These are phyloP conservation scores for Scaptomyza flava DNA, from an alignment of 2,888 invertebrate species.

Conservation along the genomic window DNA sequence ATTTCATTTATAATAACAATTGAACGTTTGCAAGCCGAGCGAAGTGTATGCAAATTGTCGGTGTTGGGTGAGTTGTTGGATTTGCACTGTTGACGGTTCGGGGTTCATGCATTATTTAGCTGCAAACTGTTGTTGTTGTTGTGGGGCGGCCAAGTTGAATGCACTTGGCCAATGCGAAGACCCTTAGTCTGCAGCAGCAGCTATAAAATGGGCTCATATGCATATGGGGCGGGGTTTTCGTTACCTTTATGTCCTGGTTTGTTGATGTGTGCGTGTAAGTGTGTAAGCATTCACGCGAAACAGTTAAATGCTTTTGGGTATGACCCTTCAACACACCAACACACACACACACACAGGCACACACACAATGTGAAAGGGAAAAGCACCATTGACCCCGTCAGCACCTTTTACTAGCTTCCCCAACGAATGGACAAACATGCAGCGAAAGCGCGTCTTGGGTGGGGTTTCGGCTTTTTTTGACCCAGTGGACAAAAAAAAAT, in stretches of 20 bases:
- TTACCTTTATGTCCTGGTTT: slow-evolving; percentile 18
- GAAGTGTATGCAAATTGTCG: slow-evolving; percentile 15
- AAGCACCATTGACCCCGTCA: slow-evolving; percentile 31
- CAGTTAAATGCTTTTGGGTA: slow-evolving; percentile 59
- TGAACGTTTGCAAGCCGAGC: background rate
- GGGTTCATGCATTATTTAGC: slow-evolving; percentile 13
- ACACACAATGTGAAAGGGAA: slow-evolving; percentile 57
- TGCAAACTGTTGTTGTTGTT: slow-evolving; percentile 9
- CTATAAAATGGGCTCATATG: background rate
- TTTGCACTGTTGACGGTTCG: background rate
- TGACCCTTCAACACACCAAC: slow-evolving; percentile 3
- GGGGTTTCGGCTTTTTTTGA: slow-evolving; percentile 5
- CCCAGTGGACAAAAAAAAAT: slow-evolving; percentile 2
- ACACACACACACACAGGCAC: background rate
- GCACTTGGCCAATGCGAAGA: slow-evolving; percentile 33
- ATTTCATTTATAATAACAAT: background rate
- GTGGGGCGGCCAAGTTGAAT: slow-evolving; percentile 45
- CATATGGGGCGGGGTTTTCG: background rate
- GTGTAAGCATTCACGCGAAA: slow-evolving; percentile 61
- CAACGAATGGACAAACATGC: slow-evolving; percentile 40
- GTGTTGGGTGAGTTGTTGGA: background rate
- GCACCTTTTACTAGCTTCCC: background rate
- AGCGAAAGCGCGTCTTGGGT: slow-evolving; percentile 37
- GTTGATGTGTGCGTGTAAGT: background rate
- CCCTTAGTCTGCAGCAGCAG: background rate